These are phyloP conservation scores for Centropus unirufus DNA, from an alignment of 2,113 vertebrate genomes.

Conservation along the genomic window DNA sequence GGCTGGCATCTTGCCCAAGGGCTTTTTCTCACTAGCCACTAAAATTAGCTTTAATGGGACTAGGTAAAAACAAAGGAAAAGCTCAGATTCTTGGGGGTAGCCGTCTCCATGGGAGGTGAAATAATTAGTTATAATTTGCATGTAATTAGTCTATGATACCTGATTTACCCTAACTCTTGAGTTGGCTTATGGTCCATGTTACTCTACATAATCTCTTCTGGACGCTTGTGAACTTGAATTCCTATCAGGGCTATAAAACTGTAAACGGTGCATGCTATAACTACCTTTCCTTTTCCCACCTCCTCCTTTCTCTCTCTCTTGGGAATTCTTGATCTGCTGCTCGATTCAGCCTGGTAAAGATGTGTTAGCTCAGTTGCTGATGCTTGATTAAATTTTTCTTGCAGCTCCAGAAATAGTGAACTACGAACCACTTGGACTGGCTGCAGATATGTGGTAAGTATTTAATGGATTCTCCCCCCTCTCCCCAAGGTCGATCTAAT, in stretches of 20 bases:
- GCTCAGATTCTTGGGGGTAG: not conserved
- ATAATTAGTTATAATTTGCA: not conserved
- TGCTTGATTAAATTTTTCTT: constrained; percentile 65
- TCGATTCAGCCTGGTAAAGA: not conserved
- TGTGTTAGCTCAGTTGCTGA: not conserved
- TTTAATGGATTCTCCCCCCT: not conserved
- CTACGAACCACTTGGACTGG: constrained; percentile 92
- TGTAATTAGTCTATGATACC: not conserved
- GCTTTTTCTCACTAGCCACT: not conserved
- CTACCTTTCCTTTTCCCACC: not conserved
- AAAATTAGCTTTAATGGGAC: not conserved
- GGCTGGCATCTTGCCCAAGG: not conserved
- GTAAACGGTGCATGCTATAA: not conserved
- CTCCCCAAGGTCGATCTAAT: not conserved
- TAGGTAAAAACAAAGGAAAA: not conserved
- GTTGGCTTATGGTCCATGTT: not conserved
- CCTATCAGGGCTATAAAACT: not conserved
- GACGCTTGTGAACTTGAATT: not conserved
- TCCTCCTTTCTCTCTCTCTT: not conserved
- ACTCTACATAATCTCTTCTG: not conserved
- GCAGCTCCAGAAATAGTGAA: constrained; percentile 98
- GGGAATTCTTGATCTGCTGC: not conserved
- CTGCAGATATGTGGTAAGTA: constrained; percentile 97
- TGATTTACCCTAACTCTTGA: not conserved
- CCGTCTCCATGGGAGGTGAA: not conserved